Conservation (phyloP, 2,888 invertebrate species). For the Catocala nupta region DNA sequence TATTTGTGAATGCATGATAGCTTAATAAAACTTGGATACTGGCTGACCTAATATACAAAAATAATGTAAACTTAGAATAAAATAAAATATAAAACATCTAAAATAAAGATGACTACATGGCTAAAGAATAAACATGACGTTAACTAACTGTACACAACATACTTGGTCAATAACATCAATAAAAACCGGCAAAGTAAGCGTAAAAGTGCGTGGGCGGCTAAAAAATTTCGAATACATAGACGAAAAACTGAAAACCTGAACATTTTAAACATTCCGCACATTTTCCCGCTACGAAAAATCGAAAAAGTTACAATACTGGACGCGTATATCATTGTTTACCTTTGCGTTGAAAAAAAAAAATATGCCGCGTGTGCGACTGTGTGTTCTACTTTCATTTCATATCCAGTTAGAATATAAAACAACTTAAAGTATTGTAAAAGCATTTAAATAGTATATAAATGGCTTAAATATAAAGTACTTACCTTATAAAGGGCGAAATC, state of each 20-base stretch:
- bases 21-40: too few relatives aligned
- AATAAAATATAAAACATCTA: neutral
- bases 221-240: too few relatives aligned
- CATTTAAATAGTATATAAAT: neutral
- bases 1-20: neutral
- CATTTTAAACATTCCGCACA: neutral
- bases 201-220: slow-evolving; percentile 31
- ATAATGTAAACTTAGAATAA: neutral
- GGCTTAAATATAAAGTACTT: slow-evolving; percentile 24
- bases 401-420: slow-evolving; percentile 24
- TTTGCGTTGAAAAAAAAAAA: slow-evolving; percentile 53
- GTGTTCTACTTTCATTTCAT: slow-evolving; percentile 54
- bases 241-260: too few relatives aligned
- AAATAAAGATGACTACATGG: neutral
- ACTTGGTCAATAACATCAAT: slow-evolving; percentile 25
- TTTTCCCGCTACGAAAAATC: slow-evolving; percentile 34
- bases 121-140: slow-evolving; percentile 14
- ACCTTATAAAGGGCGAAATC: slow-evolving; percentile 42
- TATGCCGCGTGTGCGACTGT: slow-evolving; percentile 65
- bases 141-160: slow-evolving; percentile 19
- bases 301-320: slow-evolving; percentile 33
- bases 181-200: slow-evolving; percentile 32
- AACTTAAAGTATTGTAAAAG: neutral
- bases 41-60: neutral
- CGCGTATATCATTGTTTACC: slow-evolving; percentile 57